A percentile compares a stretch with the other conserved stretches of the same genome.
Evolutionary conservation across 2,797 vertebrate species (phyloP).

Genomic region (Pantherophis alleghaniensis): DNA sequence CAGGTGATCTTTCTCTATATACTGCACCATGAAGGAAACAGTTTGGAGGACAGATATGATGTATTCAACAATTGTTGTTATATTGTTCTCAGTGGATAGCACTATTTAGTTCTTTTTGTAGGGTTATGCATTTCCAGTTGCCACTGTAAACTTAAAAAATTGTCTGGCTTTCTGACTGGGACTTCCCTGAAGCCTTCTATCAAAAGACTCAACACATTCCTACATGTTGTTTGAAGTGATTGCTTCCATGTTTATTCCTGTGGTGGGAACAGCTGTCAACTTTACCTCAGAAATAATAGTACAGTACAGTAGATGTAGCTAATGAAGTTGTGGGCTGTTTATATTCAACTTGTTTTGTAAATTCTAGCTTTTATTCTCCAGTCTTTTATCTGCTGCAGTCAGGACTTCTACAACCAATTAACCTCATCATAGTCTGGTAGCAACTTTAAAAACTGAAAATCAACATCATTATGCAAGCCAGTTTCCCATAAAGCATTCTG

Average conservation of each 20-base stretch:
- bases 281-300: neutral
- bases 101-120: neutral
- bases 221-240: neutral
- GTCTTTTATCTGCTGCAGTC: neutral
- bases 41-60: neutral
- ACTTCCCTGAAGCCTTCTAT: neutral
- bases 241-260: neutral
- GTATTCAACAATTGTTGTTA: neutral
- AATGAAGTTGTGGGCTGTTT: neutral
- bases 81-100: neutral
- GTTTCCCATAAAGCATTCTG: slow-evolving; percentile 6
- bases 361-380: neutral
- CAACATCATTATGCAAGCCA: neutral
- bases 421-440: neutral
- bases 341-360: neutral
- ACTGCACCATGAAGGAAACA: neutral
- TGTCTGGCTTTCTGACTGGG: neutral
- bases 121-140: neutral
- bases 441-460: neutral
- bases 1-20: neutral
- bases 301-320: neutral
- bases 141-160: neutral
- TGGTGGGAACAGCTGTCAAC: neutral
- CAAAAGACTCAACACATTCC: neutral
- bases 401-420: neutral